Evolutionary conservation across 1,140 invertebrate species (phyloP).

Genomic region (Lasaia peninsularis): DNA sequence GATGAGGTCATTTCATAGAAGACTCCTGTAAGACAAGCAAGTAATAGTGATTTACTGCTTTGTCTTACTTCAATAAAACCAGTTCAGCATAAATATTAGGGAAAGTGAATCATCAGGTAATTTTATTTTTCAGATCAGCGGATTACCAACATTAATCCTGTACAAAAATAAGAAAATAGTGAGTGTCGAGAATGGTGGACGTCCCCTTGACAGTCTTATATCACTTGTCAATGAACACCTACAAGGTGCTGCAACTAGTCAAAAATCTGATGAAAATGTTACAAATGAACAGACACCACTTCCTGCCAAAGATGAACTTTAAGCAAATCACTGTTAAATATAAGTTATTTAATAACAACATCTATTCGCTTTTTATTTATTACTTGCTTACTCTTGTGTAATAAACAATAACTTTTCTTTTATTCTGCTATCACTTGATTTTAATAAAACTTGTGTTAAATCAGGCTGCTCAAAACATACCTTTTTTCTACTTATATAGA

Average conservation of each 20-base stretch:
- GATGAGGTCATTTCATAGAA: too few species aligned
- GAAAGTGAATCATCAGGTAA: not conserved
- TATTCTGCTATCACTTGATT: too few species aligned
- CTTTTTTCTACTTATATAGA: too few species aligned
- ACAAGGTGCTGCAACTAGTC: constrained; percentile 21
- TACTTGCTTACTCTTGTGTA: not conserved
- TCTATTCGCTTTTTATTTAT: not conserved
- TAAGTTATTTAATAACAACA: constrained; percentile 14
- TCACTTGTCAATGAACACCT: constrained; percentile 56
- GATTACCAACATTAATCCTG: constrained; percentile 54
- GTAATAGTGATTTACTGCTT: too few species aligned
- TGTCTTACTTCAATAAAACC: too few species aligned
- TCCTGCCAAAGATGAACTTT: constrained; percentile 58
- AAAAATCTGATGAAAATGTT: constrained; percentile 18
- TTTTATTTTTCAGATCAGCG: constrained; percentile 44
- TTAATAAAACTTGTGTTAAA: too few species aligned
- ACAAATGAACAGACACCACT: constrained; percentile 13
- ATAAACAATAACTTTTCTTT: too few species aligned
- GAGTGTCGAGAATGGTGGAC: constrained; percentile 50
- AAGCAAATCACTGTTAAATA: constrained; percentile 20
- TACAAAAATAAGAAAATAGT: constrained; percentile 66
- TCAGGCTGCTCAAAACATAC: too few species aligned
- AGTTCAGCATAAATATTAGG: too few species aligned
- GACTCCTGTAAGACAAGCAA: too few species aligned
- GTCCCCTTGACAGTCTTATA: constrained; percentile 52